A percentile compares a stretch with the other conserved stretches of the same genome.
These are phyloP conservation scores for Aphelinus atriplicis DNA, from an alignment of 1,140 invertebrate genomes.

Conservation along the genomic window DNA sequence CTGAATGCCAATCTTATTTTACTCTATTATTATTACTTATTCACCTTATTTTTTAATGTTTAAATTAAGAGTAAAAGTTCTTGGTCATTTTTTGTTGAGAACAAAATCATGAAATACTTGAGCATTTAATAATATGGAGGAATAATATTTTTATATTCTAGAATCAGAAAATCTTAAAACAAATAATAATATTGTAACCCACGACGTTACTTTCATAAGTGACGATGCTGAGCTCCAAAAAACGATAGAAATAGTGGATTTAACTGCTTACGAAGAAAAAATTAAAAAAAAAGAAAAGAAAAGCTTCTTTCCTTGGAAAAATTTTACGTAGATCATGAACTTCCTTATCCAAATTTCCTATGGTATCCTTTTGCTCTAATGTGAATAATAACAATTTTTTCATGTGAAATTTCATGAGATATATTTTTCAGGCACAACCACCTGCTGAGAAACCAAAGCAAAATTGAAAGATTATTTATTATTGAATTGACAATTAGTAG, in stretches of 20 bases:
- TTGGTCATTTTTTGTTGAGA: too few species aligned
- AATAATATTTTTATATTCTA: conserved; percentile 1
- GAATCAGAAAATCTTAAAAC: conserved; percentile 3
- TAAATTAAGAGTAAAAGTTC: too few species aligned
- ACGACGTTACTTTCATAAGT: conserved; percentile 17
- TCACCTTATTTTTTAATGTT: not conserved
- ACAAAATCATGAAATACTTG: too few species aligned
- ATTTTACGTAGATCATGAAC: conserved; percentile 13
- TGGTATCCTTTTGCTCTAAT: too few species aligned
- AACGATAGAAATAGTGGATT: conserved; percentile 23
- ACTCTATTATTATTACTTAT: not conserved
- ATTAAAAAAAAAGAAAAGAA: conserved; percentile 18
- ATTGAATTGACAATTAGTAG: too few species aligned
- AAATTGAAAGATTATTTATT: too few species aligned
- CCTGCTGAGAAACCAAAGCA: too few species aligned
- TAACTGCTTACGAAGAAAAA: not conserved
- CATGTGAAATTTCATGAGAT: too few species aligned
- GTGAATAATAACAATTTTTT: too few species aligned
- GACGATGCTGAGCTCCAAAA: conserved; percentile 2
- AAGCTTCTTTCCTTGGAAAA: conserved; percentile 22
- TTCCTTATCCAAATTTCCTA: not conserved
- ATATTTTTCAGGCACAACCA: too few species aligned
- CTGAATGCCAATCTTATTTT: not conserved
- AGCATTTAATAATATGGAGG: too few species aligned
- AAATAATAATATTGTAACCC: conserved; percentile 7